Conservation (phyloP, 2,113 vertebrate genomes). For the Numida meleagris region DNA sequence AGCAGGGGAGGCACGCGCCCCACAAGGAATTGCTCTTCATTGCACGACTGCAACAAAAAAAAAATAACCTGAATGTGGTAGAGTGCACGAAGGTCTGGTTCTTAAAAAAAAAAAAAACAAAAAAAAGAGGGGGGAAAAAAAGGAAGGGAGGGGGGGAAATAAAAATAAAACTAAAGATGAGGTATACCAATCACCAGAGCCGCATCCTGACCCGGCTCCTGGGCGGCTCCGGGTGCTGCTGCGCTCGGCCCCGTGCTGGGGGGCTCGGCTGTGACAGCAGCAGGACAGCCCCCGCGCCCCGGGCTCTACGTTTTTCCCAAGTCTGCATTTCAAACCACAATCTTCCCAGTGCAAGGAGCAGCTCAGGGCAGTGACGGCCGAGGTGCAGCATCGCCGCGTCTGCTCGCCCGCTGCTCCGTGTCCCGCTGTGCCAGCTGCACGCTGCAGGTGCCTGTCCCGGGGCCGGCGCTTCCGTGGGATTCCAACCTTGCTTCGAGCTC, state of each 20-base stretch:
- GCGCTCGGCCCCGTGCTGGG: background rate
- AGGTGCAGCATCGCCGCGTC: accelerated
- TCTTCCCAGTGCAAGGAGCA: background rate
- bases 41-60: background rate
- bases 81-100: slow-evolving; percentile 32
- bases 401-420: too few species aligned
- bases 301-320: background rate
- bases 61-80: background rate
- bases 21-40: background rate
- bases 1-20: background rate
- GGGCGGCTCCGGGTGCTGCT: background rate
- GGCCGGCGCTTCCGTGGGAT: background rate
- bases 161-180: background rate
- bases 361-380: background rate
- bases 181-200: slow-evolving; percentile 45
- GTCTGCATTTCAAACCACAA: background rate
- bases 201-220: background rate
- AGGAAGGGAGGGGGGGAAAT: too few species aligned
- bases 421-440: background rate
- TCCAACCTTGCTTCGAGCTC: background rate
- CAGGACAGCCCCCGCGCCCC: background rate
- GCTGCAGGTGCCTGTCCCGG: accelerated
- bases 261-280: background rate
- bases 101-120: too few species aligned
- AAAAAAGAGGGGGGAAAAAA: background rate